Conservation (phyloP, 1,140 invertebrate genomes). For the Neuroterus valhalla region DNA sequence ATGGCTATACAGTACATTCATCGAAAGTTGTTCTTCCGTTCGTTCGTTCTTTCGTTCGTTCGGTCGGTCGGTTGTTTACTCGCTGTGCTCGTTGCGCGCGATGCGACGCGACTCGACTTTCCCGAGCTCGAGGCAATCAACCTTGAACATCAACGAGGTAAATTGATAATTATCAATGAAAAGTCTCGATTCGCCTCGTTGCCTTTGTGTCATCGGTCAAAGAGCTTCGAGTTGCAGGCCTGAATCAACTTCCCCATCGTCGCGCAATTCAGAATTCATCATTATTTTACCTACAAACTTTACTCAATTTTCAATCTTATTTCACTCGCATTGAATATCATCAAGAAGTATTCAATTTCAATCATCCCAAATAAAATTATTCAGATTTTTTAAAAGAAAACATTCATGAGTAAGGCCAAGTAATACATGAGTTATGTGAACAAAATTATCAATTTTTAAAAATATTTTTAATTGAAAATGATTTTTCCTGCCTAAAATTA, state of each 20-base stretch:
- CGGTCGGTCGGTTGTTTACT: constrained; percentile 40
- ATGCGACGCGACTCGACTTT: constrained; percentile 46
- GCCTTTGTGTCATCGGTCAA: constrained; percentile 49
- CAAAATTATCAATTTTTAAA: no score
- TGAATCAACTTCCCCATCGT: background rate
- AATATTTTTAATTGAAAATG: no score
- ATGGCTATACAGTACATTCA: constrained; percentile 54
- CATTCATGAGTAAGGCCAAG: no score
- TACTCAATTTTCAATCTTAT: no score
- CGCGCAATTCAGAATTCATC: background rate
- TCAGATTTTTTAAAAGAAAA: no score
- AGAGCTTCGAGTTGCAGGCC: constrained; percentile 38
- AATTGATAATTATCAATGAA: constrained; percentile 70
- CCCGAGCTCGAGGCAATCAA: constrained; percentile 40
- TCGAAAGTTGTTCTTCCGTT: constrained; percentile 57
- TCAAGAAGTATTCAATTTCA: no score
- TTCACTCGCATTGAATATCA: no score
- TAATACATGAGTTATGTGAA: no score
- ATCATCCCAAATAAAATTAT: no score
- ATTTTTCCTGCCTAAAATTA: no score
- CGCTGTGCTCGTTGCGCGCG: constrained; percentile 32
- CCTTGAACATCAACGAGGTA: constrained; percentile 58
- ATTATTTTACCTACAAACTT: background rate
- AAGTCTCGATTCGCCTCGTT: constrained; percentile 61
- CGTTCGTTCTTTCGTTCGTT: no score